These are phyloP conservation scores for Epistrophe eligans DNA, from an alignment of 2,888 invertebrate genomes.

Conservation along the genomic window DNA sequence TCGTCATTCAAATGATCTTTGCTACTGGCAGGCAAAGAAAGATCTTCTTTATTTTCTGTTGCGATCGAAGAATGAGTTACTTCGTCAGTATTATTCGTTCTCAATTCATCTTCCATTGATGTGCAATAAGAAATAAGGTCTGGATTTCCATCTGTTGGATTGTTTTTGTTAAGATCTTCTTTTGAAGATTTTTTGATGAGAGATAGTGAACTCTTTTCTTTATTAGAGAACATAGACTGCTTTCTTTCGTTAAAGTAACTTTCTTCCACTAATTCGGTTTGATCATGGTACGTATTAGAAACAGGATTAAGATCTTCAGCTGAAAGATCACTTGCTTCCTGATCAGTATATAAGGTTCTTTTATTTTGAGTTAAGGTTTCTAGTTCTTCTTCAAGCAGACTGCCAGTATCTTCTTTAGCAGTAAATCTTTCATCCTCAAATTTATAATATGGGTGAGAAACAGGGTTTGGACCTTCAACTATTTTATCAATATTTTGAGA, in stretches of 20 bases:
- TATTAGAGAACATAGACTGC: background rate
- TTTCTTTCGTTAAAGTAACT: background rate
- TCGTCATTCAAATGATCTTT: background rate
- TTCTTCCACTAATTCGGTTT: background rate
- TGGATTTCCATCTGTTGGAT: background rate
- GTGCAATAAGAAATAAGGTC: background rate
- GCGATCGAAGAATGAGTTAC: background rate
- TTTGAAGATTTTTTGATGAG: background rate
- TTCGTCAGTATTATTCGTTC: background rate
- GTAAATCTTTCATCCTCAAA: background rate
- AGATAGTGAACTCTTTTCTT: background rate
- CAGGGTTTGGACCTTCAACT: background rate
- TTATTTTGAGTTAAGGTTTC: background rate
- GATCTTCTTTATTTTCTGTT: background rate
- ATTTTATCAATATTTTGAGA: background rate
- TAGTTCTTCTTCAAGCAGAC: background rate
- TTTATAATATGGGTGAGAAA: background rate
- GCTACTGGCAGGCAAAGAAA: background rate
- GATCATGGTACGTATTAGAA: background rate
- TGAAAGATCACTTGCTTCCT: background rate
- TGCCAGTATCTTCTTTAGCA: background rate
- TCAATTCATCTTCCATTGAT: background rate
- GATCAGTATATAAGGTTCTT: background rate
- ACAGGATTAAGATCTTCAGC: background rate
- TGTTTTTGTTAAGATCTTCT: background rate